Evolutionary conservation across 2,888 invertebrate genomes (phyloP), one percentile per base, ranked within the genome.

Genomic region (Acanthosepion lycidas): DNA sequence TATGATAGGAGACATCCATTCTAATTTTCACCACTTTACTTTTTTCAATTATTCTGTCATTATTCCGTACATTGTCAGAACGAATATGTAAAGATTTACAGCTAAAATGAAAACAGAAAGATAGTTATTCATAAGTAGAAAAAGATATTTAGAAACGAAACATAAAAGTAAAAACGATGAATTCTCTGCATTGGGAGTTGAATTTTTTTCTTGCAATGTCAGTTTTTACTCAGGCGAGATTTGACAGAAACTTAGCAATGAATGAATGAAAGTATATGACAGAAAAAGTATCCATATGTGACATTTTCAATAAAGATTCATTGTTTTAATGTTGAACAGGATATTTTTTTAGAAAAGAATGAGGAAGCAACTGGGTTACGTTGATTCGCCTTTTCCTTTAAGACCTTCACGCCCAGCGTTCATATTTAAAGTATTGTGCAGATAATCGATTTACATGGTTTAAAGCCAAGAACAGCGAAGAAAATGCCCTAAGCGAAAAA

Each of bases 241-340:
- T 78, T 78, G 78, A 78, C 78, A 78, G 78, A 78, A 78, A 78
- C n/a, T n/a, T 78, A 3, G n/a, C n/a, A 78, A 78, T 12, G 78
- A 33, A 78, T 78, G n/a, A 78, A 78, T n/a, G 78, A n/a, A 78
- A 78, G n/a, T 78, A n/a, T 78, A 78, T 78, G 78, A 78, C 33
- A n/a, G n/a, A 78, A 78, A n/a, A 78, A 78, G 33, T 78, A 78
- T 78, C 23, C 78, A n/a, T 78, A 78, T 78, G 78, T 78, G 78
- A 78, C 78, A 78, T 78, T 78, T 78, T 15, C 78, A n/a, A 78
- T 78, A 33, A 78, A 78, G n/a, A 78, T 78, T n/a, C 78, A 78
- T 78, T 78, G 78, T 78, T 78, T 78, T 33, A 78, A 78, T 78
- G 78, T 78, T 78, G 78, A 78, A 78, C 78, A 78, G 33, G 59